Base-by-base conservation (phyloP, 2,113 vertebrate species). In the Sprattus sprattus region DNA sequence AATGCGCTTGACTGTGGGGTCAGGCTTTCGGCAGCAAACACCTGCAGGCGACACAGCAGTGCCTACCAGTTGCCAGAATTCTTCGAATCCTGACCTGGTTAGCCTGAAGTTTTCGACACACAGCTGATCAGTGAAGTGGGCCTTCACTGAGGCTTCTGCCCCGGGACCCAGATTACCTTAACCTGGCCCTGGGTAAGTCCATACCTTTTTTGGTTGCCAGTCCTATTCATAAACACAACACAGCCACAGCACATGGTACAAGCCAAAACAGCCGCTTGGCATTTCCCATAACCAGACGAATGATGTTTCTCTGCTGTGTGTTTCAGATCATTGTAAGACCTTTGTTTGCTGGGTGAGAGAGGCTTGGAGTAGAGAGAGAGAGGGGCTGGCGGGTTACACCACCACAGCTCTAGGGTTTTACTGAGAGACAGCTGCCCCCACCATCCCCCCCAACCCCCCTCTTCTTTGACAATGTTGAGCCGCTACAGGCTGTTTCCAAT, bases 351-450 rank as follows among this genome's bases (percentile, higher is more conserved):
- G 60, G 25, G 6, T 67, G 60, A 1, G 13, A 49, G 47, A 49
- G n/a, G 60, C 25, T 25, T 67, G n/a, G 20, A 28, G 64, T 71
- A 16, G 9, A 28, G n/a, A 32, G 6, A n/a, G 1, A 7, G 25
- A 11, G 64, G 64, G 18, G n/a, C 6, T 1, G 57, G 57, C 22
- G 6, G 45, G 80, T 44, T 18, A 11, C 16, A 81, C 49, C 80
- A 75, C 71, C 80, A 39, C 49, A 45, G n/a, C 25, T 71, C 64
- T 28, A 13, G 64, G 28, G n/a, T 47, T 44, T 22, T 32, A 81
- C 22, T 39, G 75, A 87, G 60, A 84, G 84, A 80, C 49, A 83
- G 82, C 82, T 83, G 86, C 81, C 86, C 81, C 49, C 5, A 28
- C 20, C 10, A 15, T 28, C 44, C 2, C 39, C 22, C 39, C 22